Evolutionary conservation across 2,888 invertebrate genomes (phyloP).

Genomic region (Anorthoa munda): DNA sequence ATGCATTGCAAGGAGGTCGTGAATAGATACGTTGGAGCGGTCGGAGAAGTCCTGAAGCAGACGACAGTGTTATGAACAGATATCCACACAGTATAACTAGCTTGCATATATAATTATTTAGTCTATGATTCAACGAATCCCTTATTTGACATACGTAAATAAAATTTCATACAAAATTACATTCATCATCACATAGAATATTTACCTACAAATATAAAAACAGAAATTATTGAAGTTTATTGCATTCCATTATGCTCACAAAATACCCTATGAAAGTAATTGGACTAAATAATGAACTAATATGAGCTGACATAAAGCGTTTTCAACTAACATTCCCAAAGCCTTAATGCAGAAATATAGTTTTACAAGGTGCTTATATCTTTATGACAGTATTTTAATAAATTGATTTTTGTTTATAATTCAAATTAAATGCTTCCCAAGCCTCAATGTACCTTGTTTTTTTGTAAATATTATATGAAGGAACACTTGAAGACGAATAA

Average conservation of each 20-base stretch:
- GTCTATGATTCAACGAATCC: conserved; percentile 57
- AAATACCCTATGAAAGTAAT: conserved; percentile 55
- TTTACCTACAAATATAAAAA: conserved; percentile 63
- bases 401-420: conserved; percentile 38
- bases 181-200: conserved; percentile 56
- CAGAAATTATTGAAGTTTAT: conserved; percentile 58
- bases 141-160: conserved; percentile 56
- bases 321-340: conserved; percentile 50
- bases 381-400: conserved; percentile 22
- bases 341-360: conserved; percentile 34
- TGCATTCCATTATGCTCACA: conserved; percentile 60
- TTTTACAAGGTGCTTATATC: conserved; percentile 9
- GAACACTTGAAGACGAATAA: conserved; percentile 47
- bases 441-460: conserved; percentile 47
- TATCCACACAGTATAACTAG: conserved; percentile 42
- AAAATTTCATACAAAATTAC: conserved; percentile 64
- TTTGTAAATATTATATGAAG: conserved; percentile 52
- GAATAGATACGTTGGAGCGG: conserved; percentile 7
- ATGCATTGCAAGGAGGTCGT: conserved; percentile 31
- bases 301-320: conserved; percentile 33
- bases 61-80: conserved; percentile 32
- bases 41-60: conserved; percentile 4
- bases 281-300: conserved; percentile 36
- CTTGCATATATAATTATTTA: conserved; percentile 41
- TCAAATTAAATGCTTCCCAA: conserved; percentile 49